Evolutionary conservation across 2,888 invertebrate genomes (phyloP).

Genomic region (Maniola hyperantus): DNA sequence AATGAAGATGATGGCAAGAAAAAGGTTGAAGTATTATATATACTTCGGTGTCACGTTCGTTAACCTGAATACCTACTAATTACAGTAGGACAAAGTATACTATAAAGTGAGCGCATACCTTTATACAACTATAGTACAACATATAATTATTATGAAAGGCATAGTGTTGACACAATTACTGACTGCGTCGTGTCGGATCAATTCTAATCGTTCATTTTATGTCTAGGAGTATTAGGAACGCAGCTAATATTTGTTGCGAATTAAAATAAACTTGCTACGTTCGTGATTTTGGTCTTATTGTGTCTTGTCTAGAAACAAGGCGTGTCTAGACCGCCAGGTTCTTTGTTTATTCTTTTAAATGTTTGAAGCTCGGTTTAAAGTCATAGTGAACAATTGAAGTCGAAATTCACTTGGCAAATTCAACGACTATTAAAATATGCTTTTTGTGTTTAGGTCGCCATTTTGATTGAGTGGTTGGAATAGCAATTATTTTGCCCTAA

Average conservation of each 20-base stretch:
- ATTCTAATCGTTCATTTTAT: slow-evolving; percentile 65
- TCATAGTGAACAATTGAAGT: too few species aligned
- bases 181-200: slow-evolving; percentile 54
- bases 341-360: too few species aligned
- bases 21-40: too few species aligned
- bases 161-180: slow-evolving; percentile 61
- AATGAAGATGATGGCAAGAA: too few species aligned
- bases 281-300: slow-evolving; percentile 12
- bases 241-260: slow-evolving; percentile 22
- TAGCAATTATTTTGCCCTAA: too few species aligned
- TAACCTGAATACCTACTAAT: too few species aligned
- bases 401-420: too few species aligned
- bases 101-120: slow-evolving; percentile 10
- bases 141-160: slow-evolving; percentile 56
- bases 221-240: slow-evolving; percentile 47
- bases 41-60: not conserved
- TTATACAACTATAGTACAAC: slow-evolving; percentile 7
- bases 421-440: too few species aligned
- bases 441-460: too few species aligned
- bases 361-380: too few species aligned
- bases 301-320: not conserved
- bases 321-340: not conserved
- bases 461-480: too few species aligned
- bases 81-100: not conserved
- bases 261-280: slow-evolving; percentile 30